phyloP scores from a whole-genome alignment of 2,113 vertebrate species.

The Serilophus lunatus region DNA sequence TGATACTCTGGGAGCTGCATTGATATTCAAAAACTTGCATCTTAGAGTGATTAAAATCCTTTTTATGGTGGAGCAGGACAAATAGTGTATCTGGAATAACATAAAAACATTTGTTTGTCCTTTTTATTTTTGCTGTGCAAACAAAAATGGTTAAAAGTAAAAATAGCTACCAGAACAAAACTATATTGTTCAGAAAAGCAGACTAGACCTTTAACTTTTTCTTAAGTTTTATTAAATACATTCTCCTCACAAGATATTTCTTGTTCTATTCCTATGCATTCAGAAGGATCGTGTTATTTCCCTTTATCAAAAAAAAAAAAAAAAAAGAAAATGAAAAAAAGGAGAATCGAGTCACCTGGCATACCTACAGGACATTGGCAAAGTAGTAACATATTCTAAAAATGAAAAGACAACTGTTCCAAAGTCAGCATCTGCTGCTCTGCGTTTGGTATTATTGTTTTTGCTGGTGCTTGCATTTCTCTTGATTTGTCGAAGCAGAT shows the following conservation, averaged over 20 bases:
- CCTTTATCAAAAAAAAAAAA: neutral
- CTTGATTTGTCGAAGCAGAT: conserved; percentile 58
- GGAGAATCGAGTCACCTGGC: neutral
- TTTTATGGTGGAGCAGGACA: neutral
- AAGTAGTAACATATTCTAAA: neutral
- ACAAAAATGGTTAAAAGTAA: neutral
- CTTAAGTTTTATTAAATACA: neutral
- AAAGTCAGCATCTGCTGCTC: conserved; percentile 62
- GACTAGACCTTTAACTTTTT: neutral
- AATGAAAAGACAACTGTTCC: conserved; percentile 39
- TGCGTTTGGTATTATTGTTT: conserved; percentile 39
- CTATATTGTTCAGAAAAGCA: neutral
- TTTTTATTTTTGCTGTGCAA: neutral
- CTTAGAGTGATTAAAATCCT: neutral
- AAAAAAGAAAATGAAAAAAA: neutral
- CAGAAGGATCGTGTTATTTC: neutral
- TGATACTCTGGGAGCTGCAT: neutral
- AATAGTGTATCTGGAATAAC: neutral
- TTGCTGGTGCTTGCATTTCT: conserved; percentile 53
- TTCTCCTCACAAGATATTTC: neutral
- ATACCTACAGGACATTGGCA: neutral
- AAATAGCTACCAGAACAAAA: neutral
- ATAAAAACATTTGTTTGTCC: neutral
- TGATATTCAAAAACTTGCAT: neutral
- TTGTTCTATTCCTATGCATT: neutral